A percentile compares a stretch with the other conserved stretches of the same genome.
These are phyloP conservation scores for Labeo catla DNA, from an alignment of 2,113 vertebrate species.

Conservation along the genomic window DNA sequence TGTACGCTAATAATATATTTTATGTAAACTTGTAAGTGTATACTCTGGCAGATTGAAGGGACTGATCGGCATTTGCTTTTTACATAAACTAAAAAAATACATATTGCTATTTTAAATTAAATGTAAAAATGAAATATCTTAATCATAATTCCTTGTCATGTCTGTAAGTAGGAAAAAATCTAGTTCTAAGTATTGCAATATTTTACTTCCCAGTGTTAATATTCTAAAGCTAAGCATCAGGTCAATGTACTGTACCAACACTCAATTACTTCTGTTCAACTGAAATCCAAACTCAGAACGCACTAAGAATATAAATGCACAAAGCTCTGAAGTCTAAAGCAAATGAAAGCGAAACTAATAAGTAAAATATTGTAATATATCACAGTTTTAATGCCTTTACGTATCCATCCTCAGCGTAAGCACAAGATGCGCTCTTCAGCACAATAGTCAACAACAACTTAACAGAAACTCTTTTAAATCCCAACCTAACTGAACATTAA, in stretches of 20 bases:
- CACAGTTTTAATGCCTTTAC: background rate
- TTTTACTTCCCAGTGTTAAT: no score
- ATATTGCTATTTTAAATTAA: background rate
- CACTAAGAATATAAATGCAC: background rate
- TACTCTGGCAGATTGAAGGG: no score
- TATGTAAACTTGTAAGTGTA: no score
- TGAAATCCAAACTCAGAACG: background rate
- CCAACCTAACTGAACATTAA: background rate
- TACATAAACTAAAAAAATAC: background rate
- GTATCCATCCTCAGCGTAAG: background rate
- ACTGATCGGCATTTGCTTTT: background rate
- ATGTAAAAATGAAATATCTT: no score
- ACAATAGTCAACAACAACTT: background rate
- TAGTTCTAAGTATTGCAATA: no score
- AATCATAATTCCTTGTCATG: no score
- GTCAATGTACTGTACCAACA: background rate
- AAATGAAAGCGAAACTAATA: background rate
- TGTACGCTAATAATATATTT: no score
- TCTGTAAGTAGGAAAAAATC: no score
- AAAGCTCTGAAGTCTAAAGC: background rate
- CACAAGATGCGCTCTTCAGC: background rate
- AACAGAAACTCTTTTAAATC: background rate
- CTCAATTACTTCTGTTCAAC: background rate
- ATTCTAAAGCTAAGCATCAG: background rate
- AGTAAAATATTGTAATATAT: background rate